Evolutionary conservation across 1,140 invertebrate species (phyloP).

Genomic region (Lasaia peninsularis): DNA sequence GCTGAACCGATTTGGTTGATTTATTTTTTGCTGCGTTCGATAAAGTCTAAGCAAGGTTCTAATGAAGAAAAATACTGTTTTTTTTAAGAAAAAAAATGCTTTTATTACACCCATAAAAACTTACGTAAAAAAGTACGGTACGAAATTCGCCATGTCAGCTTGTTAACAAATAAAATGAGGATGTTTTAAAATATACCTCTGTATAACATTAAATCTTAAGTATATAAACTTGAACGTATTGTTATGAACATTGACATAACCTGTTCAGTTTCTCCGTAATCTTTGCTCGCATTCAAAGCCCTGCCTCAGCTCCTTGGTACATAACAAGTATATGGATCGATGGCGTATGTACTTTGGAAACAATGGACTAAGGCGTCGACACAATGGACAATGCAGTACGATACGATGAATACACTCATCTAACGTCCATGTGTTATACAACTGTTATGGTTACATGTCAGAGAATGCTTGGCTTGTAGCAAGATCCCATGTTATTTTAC

Average conservation of each 20-base stretch:
- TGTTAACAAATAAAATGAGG: too few species aligned
- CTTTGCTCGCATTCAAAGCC: neutral
- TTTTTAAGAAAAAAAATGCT: too few species aligned
- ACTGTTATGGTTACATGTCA: conserved; percentile 25
- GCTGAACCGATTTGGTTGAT: too few species aligned
- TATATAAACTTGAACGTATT: neutral
- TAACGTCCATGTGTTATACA: conserved; percentile 51
- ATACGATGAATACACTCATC: conserved; percentile 36
- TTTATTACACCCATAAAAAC: too few species aligned
- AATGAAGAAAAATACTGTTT: too few species aligned
- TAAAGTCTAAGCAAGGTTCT: too few species aligned
- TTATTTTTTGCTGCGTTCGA: too few species aligned
- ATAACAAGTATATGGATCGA: conserved; percentile 46
- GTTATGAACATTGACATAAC: conserved; percentile 1
- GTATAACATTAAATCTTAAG: neutral
- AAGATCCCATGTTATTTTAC: neutral
- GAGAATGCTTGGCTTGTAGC: neutral
- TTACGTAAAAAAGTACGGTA: too few species aligned
- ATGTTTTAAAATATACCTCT: neutral
- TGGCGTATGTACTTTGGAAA: conserved; percentile 41
- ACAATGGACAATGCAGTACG: conserved; percentile 68
- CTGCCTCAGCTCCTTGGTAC: conserved; percentile 20
- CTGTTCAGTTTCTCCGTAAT: neutral
- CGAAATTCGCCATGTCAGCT: too few species aligned
- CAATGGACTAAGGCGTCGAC: conserved; percentile 60